Evolutionary conservation across 2,888 invertebrate genomes (phyloP).

Genomic region (Halictus quadricinctus): DNA sequence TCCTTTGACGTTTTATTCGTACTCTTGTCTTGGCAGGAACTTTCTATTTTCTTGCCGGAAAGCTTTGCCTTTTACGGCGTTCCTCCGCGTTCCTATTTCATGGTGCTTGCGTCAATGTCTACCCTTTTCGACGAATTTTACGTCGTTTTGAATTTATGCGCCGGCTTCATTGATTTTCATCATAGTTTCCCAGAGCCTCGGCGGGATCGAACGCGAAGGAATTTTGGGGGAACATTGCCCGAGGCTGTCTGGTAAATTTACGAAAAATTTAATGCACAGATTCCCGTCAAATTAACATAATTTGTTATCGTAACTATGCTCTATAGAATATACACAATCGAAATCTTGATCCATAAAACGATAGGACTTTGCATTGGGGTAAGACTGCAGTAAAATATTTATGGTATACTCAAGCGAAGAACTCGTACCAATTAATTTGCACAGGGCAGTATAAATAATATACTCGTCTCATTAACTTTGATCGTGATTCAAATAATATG

Average conservation of each 20-base stretch:
- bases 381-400: too few relatives aligned
- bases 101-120: not conserved
- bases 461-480: too few relatives aligned
- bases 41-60: constrained; percentile 10
- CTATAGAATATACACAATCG: too few relatives aligned
- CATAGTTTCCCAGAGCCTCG: not conserved
- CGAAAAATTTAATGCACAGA: not conserved
- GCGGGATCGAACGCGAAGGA: not conserved
- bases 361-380: not conserved
- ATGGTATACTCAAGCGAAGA: too few relatives aligned
- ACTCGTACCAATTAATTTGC: too few relatives aligned
- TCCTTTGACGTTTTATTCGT: not conserved
- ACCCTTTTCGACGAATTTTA: not conserved
- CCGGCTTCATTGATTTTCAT: not conserved
- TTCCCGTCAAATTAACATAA: too few relatives aligned
- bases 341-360: not conserved
- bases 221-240: not conserved
- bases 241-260: not conserved
- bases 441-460: too few relatives aligned
- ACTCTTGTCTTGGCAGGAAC: not conserved
- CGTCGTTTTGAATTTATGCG: not conserved
- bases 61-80: constrained; percentile 11
- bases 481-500: not conserved
- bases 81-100: constrained; percentile 1
- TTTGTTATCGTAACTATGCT: not conserved